These are phyloP conservation scores for Xyrichtys novacula DNA, from an alignment of 2,797 vertebrate species.

Conservation along the genomic window DNA sequence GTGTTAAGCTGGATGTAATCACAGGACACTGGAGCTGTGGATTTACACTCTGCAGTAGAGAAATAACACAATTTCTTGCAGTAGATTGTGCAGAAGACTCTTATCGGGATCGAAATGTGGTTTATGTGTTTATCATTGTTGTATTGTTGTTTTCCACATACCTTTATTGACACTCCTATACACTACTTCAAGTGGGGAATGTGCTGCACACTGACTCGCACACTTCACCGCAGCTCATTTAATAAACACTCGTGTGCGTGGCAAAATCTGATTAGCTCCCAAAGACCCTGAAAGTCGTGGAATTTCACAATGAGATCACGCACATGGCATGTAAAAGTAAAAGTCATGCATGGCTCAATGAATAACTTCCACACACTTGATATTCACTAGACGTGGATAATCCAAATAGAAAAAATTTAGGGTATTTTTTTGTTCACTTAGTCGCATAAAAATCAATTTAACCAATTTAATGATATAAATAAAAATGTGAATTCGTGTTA, in stretches of 20 bases:
- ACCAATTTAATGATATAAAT: no score
- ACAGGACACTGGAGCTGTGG: slow-evolving; percentile 4
- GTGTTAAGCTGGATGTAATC: slow-evolving; percentile 44
- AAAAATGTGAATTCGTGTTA: no score
- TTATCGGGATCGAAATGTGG: background rate
- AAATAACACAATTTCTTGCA: background rate
- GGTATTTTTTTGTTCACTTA: no score
- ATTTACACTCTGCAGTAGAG: background rate
- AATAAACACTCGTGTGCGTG: slow-evolving; percentile 59
- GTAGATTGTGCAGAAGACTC: slow-evolving; percentile 6
- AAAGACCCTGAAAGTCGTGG: slow-evolving; percentile 21
- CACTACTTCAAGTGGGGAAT: slow-evolving; percentile 68
- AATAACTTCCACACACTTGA: no score
- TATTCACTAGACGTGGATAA: no score
- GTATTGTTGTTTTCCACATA: slow-evolving; percentile 55
- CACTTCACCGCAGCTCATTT: slow-evolving; percentile 58
- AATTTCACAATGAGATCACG: slow-evolving; percentile 46
- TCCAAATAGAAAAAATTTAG: no score
- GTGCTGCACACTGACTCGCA: slow-evolving; percentile 56
- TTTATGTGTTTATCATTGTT: slow-evolving; percentile 43
- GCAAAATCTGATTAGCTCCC: slow-evolving; percentile 70
- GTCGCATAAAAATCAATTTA: no score
- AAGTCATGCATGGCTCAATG: no score
- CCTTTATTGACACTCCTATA: slow-evolving; percentile 39
- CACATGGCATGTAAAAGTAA: slow-evolving; percentile 18